Evolutionary conservation across 2,888 invertebrate genomes (phyloP).

Genomic region (Spialia ferax): DNA sequence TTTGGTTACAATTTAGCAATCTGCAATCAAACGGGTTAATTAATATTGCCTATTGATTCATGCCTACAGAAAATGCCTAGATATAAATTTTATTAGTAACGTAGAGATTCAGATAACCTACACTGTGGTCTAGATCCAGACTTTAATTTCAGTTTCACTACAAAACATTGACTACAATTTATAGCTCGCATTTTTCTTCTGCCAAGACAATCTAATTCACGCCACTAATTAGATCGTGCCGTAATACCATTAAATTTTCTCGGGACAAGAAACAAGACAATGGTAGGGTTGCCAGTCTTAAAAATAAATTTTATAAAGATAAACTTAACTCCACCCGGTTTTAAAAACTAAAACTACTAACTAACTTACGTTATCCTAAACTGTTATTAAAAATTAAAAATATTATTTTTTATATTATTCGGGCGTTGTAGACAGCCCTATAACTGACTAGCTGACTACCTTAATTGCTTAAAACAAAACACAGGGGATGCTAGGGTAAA

Average conservation of each 20-base stretch:
- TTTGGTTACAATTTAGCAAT: too few relatives aligned
- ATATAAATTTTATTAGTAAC: too few relatives aligned
- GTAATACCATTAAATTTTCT: constrained; percentile 68
- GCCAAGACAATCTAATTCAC: constrained; percentile 30
- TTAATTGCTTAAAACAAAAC: constrained; percentile 59
- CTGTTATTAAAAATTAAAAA: too few relatives aligned
- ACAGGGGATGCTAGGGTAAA: constrained; percentile 57
- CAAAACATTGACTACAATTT: constrained; percentile 5
- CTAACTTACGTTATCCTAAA: too few relatives aligned
- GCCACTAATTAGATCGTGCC: constrained; percentile 45
- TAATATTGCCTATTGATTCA: too few relatives aligned
- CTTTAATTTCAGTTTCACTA: not conserved
- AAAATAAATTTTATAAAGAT: too few relatives aligned
- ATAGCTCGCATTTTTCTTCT: constrained; percentile 33
- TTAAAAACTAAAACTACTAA: too few relatives aligned
- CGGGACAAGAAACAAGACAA: constrained; percentile 64
- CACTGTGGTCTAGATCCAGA: not conserved
- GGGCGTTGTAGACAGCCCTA: constrained; percentile 9
- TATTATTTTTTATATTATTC: not conserved
- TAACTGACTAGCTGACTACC: constrained; percentile 9
- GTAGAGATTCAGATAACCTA: too few relatives aligned
- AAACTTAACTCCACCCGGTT: too few relatives aligned
- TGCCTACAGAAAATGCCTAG: too few relatives aligned
- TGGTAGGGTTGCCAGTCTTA: constrained; percentile 30
- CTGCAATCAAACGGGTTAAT: too few relatives aligned